phyloP scores from a whole-genome alignment of 92 coral and sea anemone species.

The Umimayanthus chanpuru region DNA sequence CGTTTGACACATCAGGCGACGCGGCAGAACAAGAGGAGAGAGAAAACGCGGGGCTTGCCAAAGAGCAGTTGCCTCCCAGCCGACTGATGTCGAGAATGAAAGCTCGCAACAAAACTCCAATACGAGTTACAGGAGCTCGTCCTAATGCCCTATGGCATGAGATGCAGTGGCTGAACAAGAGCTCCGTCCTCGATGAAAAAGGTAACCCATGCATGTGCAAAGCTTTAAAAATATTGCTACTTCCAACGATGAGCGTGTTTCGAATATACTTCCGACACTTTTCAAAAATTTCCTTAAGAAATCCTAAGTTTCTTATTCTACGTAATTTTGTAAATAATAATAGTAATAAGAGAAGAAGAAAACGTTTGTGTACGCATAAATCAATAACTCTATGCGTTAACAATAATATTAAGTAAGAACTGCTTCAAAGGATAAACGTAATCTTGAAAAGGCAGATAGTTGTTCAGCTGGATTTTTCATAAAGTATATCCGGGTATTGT shows the following conservation, averaged over 20 bases:
- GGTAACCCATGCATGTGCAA: background rate
- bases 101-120: background rate
- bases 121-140: background rate
- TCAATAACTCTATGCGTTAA: no score
- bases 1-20: conserved; percentile 75
- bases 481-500: no score
- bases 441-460: no score
- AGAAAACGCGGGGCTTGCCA: conserved; percentile 42
- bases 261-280: no score
- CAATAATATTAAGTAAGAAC: no score
- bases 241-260: background rate
- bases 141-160: background rate
- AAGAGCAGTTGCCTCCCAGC: conserved; percentile 8
- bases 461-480: no score
- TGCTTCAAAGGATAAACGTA: no score
- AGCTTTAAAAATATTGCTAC: background rate
- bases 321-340: no score
- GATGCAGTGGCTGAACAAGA: background rate
- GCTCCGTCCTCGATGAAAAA: background rate
- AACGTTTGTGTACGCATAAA: no score
- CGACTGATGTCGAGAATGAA: conserved; percentile 3
- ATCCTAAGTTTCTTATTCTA: no score
- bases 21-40: conserved; percentile 54
- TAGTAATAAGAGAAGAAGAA: no score
- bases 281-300: no score